Evolutionary conservation across 2,888 invertebrate species (phyloP).

Genomic region (Nomada fabriciana): DNA sequence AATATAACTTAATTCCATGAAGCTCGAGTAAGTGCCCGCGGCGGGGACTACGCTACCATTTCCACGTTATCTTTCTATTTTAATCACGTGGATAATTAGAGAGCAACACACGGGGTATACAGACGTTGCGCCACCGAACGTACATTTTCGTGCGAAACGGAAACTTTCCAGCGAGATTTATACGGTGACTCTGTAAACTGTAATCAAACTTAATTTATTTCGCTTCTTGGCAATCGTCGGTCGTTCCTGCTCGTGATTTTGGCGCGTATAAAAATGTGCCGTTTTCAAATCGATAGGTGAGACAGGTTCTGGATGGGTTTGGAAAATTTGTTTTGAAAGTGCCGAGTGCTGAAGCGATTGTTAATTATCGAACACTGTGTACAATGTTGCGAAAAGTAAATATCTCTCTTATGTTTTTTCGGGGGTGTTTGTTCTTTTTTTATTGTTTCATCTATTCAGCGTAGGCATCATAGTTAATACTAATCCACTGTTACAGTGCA

Average conservation of each 20-base stretch:
- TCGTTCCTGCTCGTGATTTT: background rate
- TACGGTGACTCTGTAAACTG: background rate
- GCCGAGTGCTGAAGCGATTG: background rate
- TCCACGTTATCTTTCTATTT: conserved; percentile 42
- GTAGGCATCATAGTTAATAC: no score
- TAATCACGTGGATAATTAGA: conserved; percentile 28
- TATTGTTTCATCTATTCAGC: no score
- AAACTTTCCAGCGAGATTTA: background rate
- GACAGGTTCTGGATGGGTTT: background rate
- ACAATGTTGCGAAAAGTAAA: background rate
- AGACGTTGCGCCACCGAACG: background rate
- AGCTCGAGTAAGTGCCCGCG: conserved; percentile 26
- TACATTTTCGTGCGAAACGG: background rate
- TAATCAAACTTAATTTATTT: background rate
- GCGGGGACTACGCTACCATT: conserved; percentile 15
- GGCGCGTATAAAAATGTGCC: no score
- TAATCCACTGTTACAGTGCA: no score
- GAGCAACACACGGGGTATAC: background rate
- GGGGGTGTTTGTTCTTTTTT: no score
- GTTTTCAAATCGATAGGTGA: background rate
- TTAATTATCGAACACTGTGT: background rate
- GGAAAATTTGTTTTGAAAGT: background rate
- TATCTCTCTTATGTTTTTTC: background rate
- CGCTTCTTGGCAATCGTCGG: no score
- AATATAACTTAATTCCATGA: conserved; percentile 26